Evolutionary conservation across 2,113 vertebrate genomes (phyloP), one percentile per base, ranked within the genome.

Genomic region (Corythaixoides concolor): DNA sequence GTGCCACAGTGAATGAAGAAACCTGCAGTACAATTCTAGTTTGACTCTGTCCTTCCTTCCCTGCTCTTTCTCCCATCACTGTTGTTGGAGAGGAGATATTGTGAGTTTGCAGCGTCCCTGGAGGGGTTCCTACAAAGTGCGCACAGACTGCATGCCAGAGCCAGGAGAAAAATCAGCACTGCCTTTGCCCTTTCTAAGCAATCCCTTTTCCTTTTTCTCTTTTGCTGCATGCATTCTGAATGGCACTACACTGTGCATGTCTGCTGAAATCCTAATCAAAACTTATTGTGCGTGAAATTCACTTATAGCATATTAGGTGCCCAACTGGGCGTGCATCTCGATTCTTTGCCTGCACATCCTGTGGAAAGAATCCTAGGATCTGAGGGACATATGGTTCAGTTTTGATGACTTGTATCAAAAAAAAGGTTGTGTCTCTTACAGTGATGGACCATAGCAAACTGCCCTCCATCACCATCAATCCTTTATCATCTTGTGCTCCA

Each of bases 201-300:
- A 18, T 37, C 9, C 7, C 12, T 93, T 83, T 88, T 55, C n/a
- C 12, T 43, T 85, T 90, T 56, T 12, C 49, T 20, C 27, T 50
- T 59, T 88, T 82, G 15, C 12, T 75, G 49, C 27, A 18, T 55
- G 7, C 15, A 27, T 75, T 92, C 86, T 91, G 64, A 93, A 23
- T 37, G 52, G 28, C 69, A 63, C 59, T 94, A 49, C 20, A 39
- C 5, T 58, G n/a, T 81, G 26, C 28, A 28, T 3, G 1, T n/a
- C 84, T 91, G 63, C 52, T 89, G 76, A 90, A 95, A 83, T 74
- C 56, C 56, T 85, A 88, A 89, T 91, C 91, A 64, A 89, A 92
- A 85, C 58, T 84, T 82, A 93, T 22, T 94, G 72, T 63, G 14
- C 39, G 18, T 93, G 63, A 93, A 95, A 89, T 92, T 95, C 58